phyloP scores from a whole-genome alignment of 2,113 vertebrate species.

The Pycnonotus jocosus region DNA sequence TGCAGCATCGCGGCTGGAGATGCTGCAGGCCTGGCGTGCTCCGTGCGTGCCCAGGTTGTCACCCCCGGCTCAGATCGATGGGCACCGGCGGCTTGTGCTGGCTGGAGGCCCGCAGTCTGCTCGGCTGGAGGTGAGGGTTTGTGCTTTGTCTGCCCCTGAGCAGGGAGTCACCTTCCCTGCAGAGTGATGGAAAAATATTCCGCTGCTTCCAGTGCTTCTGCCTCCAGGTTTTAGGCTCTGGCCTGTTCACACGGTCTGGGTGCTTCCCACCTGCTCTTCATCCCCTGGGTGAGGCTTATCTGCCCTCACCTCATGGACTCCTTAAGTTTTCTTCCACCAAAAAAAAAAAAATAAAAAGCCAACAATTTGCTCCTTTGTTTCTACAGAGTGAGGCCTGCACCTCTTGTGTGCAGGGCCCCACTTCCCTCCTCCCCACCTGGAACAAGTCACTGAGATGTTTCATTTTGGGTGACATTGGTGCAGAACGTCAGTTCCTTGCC shows the following conservation, averaged over 20 bases:
- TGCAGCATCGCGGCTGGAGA: background rate
- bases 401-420: fast-evolving
- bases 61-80: fast-evolving
- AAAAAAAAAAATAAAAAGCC: background rate
- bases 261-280: background rate
- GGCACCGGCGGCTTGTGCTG: background rate
- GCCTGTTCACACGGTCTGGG: background rate
- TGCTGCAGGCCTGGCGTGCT: background rate
- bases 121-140: background rate
- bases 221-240: background rate
- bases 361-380: background rate
- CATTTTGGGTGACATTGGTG: background rate
- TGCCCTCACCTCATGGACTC: background rate
- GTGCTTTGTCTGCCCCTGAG: background rate
- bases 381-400: background rate
- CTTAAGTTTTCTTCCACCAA: background rate
- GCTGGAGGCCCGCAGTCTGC: background rate
- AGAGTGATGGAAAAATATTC: background rate
- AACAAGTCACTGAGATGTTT: background rate
- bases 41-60: background rate
- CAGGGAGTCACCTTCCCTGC: background rate
- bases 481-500: background rate
- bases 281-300: fast-evolving
- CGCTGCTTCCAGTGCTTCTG: background rate
- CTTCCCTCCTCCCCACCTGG: background rate